phyloP scores from a whole-genome alignment of 2,888 invertebrate genomes.

The Tineola bisselliella region DNA sequence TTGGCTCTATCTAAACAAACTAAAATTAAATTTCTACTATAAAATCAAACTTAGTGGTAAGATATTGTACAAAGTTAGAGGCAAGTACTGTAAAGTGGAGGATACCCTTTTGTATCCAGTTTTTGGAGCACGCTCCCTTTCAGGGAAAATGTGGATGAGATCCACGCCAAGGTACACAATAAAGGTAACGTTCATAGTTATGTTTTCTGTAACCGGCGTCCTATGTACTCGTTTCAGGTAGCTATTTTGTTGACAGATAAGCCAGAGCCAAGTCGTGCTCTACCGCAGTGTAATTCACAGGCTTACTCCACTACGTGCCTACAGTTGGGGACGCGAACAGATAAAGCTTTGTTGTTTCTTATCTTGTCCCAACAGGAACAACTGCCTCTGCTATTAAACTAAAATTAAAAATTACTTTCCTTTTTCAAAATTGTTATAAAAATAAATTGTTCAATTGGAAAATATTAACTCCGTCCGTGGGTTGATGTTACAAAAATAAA shows the following conservation, averaged over 20 bases:
- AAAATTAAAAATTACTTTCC: neutral
- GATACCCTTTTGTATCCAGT: neutral
- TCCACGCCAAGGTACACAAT: constrained; percentile 3
- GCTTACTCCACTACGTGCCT: constrained; percentile 40
- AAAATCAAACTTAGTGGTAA: neutral
- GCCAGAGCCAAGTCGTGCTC: constrained; percentile 38
- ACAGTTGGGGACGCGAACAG: constrained; percentile 25
- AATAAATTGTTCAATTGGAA: too few relatives aligned
- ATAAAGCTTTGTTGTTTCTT: constrained; percentile 44
- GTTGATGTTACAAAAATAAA: neutral
- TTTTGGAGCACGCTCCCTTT: constrained; percentile 5
- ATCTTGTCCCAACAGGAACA: neutral
- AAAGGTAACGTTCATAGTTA: neutral
- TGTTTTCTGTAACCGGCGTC: constrained; percentile 9
- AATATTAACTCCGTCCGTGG: neutral
- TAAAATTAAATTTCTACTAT: too few relatives aligned
- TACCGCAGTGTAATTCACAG: constrained; percentile 37
- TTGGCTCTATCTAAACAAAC: too few relatives aligned
- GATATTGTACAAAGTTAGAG: neutral
- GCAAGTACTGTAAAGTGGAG: neutral
- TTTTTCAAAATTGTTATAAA: too few relatives aligned
- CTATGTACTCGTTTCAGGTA: constrained; percentile 23
- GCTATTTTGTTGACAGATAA: constrained; percentile 52
- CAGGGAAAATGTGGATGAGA: constrained; percentile 3
- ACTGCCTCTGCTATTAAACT: neutral